Evolutionary conservation across 2,797 vertebrate genomes (phyloP).

Genomic region (Kryptolebias ocellatus): DNA sequence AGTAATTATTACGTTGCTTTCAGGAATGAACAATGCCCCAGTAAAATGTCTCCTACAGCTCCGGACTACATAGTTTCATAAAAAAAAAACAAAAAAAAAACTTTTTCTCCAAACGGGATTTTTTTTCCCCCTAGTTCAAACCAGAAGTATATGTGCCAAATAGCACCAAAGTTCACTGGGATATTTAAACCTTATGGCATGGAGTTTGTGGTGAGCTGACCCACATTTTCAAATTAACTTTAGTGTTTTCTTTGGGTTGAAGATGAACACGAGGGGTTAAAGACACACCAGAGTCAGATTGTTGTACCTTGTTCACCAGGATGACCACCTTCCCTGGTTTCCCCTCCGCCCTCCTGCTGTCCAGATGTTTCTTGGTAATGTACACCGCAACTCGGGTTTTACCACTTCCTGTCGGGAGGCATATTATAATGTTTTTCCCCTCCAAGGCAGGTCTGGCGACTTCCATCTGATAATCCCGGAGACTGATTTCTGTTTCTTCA

Average conservation of each 20-base stretch:
- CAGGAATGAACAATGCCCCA: conserved; percentile 9
- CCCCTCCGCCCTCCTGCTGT: conserved; percentile 76
- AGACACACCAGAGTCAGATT: conserved; percentile 1
- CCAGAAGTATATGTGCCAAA: conserved; percentile 35
- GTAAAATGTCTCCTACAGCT: conserved; percentile 11
- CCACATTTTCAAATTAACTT: conserved; percentile 52
- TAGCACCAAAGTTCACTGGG: conserved; percentile 40
- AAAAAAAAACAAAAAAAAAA: conserved; percentile 15
- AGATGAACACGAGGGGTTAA: conserved; percentile 36
- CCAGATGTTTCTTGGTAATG: conserved; percentile 92
- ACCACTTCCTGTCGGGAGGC: conserved; percentile 96
- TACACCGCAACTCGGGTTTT: conserved; percentile 97
- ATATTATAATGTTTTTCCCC: conserved; percentile 94
- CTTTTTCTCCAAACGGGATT: conserved; percentile 23
- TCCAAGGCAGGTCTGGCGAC: conserved; percentile 90
- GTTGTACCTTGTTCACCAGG: conserved; percentile 94
- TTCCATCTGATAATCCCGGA: conserved; percentile 93
- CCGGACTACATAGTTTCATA: conserved; percentile 22
- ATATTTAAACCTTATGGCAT: conserved; percentile 45
- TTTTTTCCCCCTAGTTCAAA: not conserved
- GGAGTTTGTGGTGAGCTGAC: conserved; percentile 57
- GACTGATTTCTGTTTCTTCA: conserved; percentile 79
- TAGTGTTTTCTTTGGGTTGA: conserved; percentile 46
- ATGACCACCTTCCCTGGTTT: conserved; percentile 89
- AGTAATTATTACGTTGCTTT: conserved; percentile 13